These are phyloP conservation scores for Monomorium pharaonis DNA, from an alignment of 1,140 invertebrate species.

Conservation along the genomic window DNA sequence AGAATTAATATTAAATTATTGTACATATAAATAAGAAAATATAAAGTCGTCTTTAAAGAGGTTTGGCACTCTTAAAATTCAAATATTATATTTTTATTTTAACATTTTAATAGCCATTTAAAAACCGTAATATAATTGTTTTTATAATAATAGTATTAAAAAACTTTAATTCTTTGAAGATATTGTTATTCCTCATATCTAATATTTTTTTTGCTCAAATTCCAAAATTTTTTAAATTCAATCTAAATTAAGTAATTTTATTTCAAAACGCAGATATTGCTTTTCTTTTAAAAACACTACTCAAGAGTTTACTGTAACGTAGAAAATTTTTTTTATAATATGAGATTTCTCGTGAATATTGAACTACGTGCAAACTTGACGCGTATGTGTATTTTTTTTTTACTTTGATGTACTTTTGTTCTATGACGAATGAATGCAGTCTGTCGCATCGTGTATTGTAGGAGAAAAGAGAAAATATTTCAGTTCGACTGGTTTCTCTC, in stretches of 20 bases:
- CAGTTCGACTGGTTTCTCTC: not conserved
- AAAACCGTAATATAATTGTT: too few species aligned
- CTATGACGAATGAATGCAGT: constrained; percentile 13
- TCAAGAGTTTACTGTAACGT: not conserved
- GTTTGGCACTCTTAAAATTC: too few species aligned
- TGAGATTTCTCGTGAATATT: not conserved
- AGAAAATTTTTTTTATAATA: not conserved
- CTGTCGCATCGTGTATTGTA: constrained; percentile 3
- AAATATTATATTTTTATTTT: too few species aligned
- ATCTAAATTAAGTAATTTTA: not conserved
- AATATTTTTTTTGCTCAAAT: too few species aligned
- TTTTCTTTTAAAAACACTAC: not conserved
- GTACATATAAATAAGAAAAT: too few species aligned
- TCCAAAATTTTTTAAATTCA: not conserved
- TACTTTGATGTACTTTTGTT: not conserved
- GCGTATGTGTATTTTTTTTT: not conserved
- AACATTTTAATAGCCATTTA: too few species aligned
- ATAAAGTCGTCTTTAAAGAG: too few species aligned
- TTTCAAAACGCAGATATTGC: not conserved
- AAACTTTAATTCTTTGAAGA: too few species aligned
- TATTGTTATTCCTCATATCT: too few species aligned
- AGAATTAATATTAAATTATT: too few species aligned
- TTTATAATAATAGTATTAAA: too few species aligned
- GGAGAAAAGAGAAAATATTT: constrained; percentile 14
- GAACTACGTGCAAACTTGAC: not conserved